These are phyloP conservation scores for Mesocentrotus franciscanus DNA, from an alignment of 53 echinoderm and acorn worm genomes.

Conservation along the genomic window DNA sequence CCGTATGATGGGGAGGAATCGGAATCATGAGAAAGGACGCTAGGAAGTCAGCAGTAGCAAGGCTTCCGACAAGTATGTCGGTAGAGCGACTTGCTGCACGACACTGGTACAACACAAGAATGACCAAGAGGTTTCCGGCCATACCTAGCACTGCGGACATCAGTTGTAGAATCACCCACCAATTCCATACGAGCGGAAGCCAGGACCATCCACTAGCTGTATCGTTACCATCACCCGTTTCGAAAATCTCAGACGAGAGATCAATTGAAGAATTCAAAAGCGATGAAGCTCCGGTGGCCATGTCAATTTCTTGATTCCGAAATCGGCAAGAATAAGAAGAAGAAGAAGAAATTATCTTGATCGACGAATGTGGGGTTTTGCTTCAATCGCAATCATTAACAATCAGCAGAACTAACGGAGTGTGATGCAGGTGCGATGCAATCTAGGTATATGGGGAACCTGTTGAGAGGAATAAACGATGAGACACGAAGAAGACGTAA, in stretches of 20 bases:
- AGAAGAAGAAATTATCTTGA: no score
- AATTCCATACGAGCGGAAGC: not conserved
- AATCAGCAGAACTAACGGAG: not conserved
- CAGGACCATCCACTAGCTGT: conserved; percentile 8
- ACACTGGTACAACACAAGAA: conserved; percentile 9
- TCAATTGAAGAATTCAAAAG: not conserved
- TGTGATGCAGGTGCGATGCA: not conserved
- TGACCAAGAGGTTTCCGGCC: conserved; percentile 31
- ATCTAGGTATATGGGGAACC: not conserved
- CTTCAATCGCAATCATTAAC: not conserved
- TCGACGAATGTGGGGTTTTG: not conserved
- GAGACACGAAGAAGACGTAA: not conserved
- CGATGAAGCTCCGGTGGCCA: not conserved
- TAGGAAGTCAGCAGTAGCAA: conserved; percentile 30
- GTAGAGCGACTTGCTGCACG: conserved; percentile 47
- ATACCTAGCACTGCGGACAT: conserved; percentile 36
- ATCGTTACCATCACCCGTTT: not conserved
- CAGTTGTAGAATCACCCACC: conserved; percentile 37
- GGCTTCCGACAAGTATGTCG: conserved; percentile 4
- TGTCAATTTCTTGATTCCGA: not conserved
- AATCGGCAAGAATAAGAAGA: no score
- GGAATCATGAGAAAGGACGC: conserved; percentile 19
- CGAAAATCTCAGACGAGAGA: not conserved
- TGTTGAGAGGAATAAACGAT: not conserved
- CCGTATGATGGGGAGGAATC: not conserved